Conservation (phyloP, 2,797 vertebrate species). For the Acanthornis magna region DNA sequence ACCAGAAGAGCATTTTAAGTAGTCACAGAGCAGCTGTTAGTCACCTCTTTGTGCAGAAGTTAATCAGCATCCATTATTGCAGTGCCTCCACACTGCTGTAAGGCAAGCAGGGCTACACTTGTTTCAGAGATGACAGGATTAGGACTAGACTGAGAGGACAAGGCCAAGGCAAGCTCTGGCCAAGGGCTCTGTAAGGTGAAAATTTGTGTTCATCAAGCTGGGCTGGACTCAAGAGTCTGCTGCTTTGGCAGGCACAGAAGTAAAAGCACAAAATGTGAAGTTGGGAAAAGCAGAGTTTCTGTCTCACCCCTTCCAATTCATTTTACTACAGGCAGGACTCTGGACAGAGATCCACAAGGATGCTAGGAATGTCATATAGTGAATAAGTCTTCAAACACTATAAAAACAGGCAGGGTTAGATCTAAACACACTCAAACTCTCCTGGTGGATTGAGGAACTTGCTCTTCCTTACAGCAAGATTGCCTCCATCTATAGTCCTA, state of each 20-base stretch:
- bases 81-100: neutral
- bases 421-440: neutral
- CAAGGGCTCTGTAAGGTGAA: neutral
- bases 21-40: neutral
- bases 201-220: neutral
- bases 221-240: neutral
- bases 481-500: neutral
- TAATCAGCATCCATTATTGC: neutral
- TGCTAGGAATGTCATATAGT: neutral
- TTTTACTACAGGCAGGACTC: neutral
- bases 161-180: neutral
- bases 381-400: neutral
- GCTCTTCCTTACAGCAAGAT: neutral
- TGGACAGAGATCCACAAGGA: neutral
- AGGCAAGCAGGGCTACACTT: neutral
- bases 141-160: neutral
- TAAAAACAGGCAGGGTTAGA: neutral
- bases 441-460: neutral
- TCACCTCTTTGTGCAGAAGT: neutral
- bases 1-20: neutral
- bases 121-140: neutral
- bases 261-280: neutral
- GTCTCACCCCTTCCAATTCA: neutral
- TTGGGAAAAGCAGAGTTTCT: neutral
- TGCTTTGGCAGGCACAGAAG: constrained; percentile 1